Conservation (phyloP, 2,797 vertebrate genomes). For the Tenualosa ilisha region DNA sequence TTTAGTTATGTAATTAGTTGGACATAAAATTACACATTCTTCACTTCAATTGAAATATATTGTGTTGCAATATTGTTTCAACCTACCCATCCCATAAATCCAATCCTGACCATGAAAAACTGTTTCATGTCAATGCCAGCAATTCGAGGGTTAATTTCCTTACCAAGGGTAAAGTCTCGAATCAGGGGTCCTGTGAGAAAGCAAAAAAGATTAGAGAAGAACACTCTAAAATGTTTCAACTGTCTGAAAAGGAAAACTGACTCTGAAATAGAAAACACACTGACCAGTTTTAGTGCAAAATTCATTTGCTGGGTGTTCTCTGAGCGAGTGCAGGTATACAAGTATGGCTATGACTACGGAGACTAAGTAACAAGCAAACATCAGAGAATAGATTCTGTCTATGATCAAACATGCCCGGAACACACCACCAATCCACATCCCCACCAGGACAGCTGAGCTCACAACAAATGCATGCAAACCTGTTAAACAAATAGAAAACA, state of each 20-base stretch:
- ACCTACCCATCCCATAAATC: slow-evolving; percentile 58
- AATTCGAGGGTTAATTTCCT: slow-evolving; percentile 47
- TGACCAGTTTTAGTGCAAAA: neutral
- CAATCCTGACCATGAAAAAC: slow-evolving; percentile 57
- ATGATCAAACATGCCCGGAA: slow-evolving; percentile 32
- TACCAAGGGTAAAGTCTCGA: slow-evolving; percentile 49
- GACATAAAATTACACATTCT: too few species aligned
- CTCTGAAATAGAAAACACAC: neutral
- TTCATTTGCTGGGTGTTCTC: neutral
- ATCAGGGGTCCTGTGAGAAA: slow-evolving; percentile 41
- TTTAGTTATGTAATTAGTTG: too few species aligned
- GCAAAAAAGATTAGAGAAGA: neutral
- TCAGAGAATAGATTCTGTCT: slow-evolving; percentile 38
- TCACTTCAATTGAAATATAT: too few species aligned
- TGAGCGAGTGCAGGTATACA: slow-evolving; percentile 35
- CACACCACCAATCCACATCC: slow-evolving; percentile 43
- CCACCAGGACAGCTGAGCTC: slow-evolving; percentile 32
- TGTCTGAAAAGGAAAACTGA: neutral
- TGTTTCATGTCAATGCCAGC: slow-evolving; percentile 53
- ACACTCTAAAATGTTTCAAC: neutral
- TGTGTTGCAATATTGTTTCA: neutral
- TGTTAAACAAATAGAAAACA: slow-evolving; percentile 18
- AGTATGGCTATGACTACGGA: slow-evolving; percentile 41
- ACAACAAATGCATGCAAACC: slow-evolving; percentile 47
- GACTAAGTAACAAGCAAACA: slow-evolving; percentile 29